Evolutionary conservation across 2,797 vertebrate species (phyloP), one percentile per base, ranked within the genome.

Genomic region (Aphelocoma californica): DNA sequence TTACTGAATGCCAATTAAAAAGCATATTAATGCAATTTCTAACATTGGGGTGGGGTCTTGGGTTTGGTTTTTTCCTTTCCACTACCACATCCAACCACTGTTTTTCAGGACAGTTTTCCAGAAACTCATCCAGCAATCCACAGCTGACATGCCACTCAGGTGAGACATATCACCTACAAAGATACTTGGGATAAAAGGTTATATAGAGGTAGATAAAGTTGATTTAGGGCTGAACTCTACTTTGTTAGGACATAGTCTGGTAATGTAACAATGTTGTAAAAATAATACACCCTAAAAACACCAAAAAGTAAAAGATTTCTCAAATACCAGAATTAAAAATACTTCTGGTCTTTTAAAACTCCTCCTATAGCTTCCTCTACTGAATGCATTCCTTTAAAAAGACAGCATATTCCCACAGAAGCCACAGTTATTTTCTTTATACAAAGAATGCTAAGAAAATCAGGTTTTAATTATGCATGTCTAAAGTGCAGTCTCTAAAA

Each of bases 381-480:
- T 79, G 54, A 81, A 94, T 7, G 4, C 51, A 91, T 65, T 91
- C 82, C 72, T 92, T 75, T 72, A 71, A 86, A 72, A 88, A 84
- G 66, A 84, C 29, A 88, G 44, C 9, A 24, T 86, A 88, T 77
- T 95, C 91, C 70, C 87, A 82, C 26, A 92, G 56, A 92, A 83
- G 50, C 67, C n/a, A 66, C 26, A 66, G 24, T 80, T 75, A 90
- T 67, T 92, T 91, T 93, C 67, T 81, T 90, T 60, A 81, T 5
- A 60, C 3, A 87, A 73, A 66, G 66, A 88, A 75, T 48, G 34
- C 40, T 48, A 78, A 72, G 69, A 88, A 91, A 96, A 90, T 29
- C 40, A 61, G 29, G 31, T 79, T 97, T 88, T 62, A 72, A 58
- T 93, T 90, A 90, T 0, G 2, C 36, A 70, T 0, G 1, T 73